Conservation (phyloP, 2,888 invertebrate genomes). For the Clitarchus hookeri region DNA sequence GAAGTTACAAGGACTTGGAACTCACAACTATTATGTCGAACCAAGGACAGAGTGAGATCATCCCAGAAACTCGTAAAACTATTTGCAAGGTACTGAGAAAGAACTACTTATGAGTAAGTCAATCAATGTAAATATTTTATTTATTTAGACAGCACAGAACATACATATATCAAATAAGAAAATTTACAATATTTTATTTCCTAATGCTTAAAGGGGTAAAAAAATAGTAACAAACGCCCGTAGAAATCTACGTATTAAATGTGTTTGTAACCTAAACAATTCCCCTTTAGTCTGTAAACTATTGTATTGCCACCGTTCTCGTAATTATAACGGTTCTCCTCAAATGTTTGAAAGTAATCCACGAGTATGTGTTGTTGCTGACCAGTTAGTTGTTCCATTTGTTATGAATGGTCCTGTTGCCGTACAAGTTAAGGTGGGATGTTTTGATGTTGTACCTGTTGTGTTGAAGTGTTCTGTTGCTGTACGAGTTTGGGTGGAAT, state of each 20-base stretch:
- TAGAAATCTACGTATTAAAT: neutral
- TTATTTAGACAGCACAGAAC: neutral
- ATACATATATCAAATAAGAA: neutral
- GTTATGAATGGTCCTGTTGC: neutral
- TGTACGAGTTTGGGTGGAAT: neutral
- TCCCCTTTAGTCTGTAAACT: neutral
- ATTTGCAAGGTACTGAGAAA: neutral
- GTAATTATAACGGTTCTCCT: neutral
- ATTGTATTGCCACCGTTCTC: neutral
- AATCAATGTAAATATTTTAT: neutral
- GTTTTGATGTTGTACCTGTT: neutral
- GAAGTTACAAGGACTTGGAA: conserved; percentile 14
- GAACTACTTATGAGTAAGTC: neutral
- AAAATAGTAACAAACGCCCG: neutral
- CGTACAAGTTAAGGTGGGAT: neutral
- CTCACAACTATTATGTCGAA: neutral
- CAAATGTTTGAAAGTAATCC: neutral
- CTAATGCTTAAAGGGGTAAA: neutral
- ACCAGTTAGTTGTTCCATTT: neutral
- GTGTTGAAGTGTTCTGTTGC: conserved; percentile 1
- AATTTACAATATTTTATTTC: neutral
- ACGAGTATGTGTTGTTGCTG: neutral
- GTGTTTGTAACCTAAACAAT: neutral
- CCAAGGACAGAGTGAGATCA: neutral
- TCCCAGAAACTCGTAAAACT: neutral